Percentiles rank a stretch among this genome's conserved stretches.
Evolutionary conservation across 2,797 vertebrate genomes (phyloP).

Genomic region (Chloroceryle amazona): DNA sequence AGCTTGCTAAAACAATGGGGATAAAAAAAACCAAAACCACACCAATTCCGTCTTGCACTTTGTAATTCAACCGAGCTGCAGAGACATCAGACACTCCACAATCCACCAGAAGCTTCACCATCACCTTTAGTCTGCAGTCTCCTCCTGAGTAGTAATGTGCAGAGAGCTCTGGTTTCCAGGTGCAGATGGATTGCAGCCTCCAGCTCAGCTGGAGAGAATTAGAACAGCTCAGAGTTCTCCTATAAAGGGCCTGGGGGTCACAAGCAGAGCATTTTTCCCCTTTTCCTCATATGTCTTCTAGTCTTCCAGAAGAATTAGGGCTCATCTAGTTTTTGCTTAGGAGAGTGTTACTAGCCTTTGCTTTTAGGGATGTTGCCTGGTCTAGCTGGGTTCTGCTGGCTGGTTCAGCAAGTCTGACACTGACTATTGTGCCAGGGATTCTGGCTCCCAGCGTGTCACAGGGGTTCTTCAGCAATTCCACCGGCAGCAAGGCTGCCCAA

Average conservation of each 20-base stretch:
- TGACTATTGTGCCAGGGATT: rapidly evolving
- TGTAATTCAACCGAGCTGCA: conserved; percentile 12
- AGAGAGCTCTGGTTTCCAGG: background rate
- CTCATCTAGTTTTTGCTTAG: background rate
- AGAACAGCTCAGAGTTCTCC: background rate
- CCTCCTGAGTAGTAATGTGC: background rate
- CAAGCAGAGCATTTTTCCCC: rapidly evolving
- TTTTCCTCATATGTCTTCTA: background rate
- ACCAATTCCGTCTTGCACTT: background rate
- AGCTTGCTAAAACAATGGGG: background rate
- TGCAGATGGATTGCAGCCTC: background rate
- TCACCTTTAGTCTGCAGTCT: background rate
- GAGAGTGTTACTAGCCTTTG: rapidly evolving
- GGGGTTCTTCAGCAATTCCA: background rate
- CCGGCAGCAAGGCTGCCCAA: background rate
- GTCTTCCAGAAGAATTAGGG: background rate
- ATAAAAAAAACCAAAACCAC: background rate
- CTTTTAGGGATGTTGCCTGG: rapidly evolving
- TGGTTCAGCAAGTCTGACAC: background rate
- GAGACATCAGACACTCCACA: background rate
- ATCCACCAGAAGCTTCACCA: background rate
- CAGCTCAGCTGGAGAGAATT: conserved; percentile 21
- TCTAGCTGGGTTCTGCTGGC: background rate
- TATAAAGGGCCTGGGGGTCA: background rate
- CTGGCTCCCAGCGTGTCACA: rapidly evolving